These are phyloP conservation scores for Himalopsyche japonica DNA, from an alignment of 2,888 invertebrate species.

Conservation along the genomic window DNA sequence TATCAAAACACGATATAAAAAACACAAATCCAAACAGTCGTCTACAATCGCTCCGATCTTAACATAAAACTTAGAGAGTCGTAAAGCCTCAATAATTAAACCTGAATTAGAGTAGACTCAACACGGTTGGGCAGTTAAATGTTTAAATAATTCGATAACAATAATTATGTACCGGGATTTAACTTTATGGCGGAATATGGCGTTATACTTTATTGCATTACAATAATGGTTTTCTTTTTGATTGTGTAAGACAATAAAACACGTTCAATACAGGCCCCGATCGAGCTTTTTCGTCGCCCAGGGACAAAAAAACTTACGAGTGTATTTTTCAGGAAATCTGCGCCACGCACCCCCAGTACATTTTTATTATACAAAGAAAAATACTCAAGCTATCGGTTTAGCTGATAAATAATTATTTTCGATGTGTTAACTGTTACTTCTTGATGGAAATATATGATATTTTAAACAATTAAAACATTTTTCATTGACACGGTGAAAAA, in stretches of 20 bases:
- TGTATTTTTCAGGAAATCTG: too few species aligned
- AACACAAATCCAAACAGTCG: background rate
- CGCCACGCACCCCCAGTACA: too few species aligned
- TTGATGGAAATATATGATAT: too few species aligned
- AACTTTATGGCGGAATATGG: slow-evolving; percentile 14
- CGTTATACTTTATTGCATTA: background rate
- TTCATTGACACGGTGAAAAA: too few species aligned
- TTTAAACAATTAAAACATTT: too few species aligned
- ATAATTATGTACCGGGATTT: slow-evolving; percentile 7
- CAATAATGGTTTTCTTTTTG: background rate
- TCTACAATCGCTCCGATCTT: background rate
- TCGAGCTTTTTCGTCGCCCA: too few species aligned
- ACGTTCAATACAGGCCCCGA: too few species aligned
- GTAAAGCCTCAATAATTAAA: background rate
- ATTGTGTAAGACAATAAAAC: background rate
- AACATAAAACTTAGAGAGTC: background rate
- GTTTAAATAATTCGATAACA: slow-evolving; percentile 21
- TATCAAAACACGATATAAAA: background rate
- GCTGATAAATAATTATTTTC: too few species aligned
- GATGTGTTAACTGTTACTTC: too few species aligned
- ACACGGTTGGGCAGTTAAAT: background rate
- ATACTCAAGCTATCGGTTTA: too few species aligned
- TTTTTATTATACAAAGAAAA: too few species aligned
- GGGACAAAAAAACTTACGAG: too few species aligned
- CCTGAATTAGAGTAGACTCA: background rate